Evolutionary conservation across 2,888 invertebrate genomes (phyloP).

Genomic region (Platycnemis pennipes): DNA sequence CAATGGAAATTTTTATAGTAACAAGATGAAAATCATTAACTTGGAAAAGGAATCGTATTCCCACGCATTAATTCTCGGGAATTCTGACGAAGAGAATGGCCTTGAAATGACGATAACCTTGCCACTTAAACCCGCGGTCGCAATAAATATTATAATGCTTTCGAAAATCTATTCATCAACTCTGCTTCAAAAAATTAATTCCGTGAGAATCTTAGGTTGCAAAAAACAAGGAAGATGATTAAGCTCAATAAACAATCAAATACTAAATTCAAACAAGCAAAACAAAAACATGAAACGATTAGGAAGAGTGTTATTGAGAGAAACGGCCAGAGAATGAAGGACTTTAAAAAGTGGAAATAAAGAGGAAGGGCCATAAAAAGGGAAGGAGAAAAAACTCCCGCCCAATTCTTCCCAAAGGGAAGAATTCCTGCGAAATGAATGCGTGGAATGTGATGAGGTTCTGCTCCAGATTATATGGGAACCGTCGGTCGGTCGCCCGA

Average conservation of each 20-base stretch:
- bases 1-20: no score
- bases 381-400: neutral
- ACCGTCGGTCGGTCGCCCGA: no score
- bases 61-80: neutral
- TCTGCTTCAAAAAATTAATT: neutral
- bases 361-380: neutral
- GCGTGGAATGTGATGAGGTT: constrained; percentile 19
- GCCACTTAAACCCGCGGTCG: neutral
- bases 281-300: neutral
- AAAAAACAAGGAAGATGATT: neutral
- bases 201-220: neutral
- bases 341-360: neutral
- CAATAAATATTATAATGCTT: neutral
- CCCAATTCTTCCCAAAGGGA: neutral
- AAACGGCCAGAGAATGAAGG: neutral
- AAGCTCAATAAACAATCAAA: neutral
- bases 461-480: no score
- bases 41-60: neutral
- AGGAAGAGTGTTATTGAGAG: neutral
- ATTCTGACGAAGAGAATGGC: neutral
- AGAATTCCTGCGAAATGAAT: neutral
- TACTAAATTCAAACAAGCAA: neutral
- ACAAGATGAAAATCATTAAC: no score
- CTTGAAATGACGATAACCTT: neutral
- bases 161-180: neutral